phyloP scores from a whole-genome alignment of 2,113 vertebrate genomes.

The Porphyrio hochstetteri region DNA sequence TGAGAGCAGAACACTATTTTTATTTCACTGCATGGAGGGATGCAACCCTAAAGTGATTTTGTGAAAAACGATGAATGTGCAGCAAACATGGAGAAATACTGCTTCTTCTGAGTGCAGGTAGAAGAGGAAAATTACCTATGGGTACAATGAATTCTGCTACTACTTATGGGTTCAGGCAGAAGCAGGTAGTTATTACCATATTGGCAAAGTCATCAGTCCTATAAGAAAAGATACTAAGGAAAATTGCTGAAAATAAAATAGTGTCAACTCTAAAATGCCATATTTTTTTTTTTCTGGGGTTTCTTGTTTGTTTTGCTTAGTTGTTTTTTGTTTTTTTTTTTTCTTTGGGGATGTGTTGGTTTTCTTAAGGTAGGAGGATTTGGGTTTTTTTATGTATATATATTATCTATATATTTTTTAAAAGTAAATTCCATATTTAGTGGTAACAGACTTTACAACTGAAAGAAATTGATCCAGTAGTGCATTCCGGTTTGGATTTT shows the following conservation, averaged over 20 bases:
- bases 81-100: slow-evolving; percentile 28
- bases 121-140: slow-evolving; percentile 43
- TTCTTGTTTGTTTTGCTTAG: background rate
- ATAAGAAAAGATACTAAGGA: background rate
- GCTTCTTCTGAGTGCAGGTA: background rate
- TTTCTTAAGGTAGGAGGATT: background rate
- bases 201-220: background rate
- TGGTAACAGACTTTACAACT: background rate
- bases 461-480: background rate
- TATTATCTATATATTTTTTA: background rate
- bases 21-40: background rate
- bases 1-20: slow-evolving; percentile 23
- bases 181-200: background rate
- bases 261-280: background rate
- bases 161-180: background rate
- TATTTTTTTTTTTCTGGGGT: background rate
- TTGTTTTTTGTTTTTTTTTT: too few relatives aligned
- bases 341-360: too few relatives aligned
- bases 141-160: slow-evolving; percentile 20
- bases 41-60: slow-evolving; percentile 45
- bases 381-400: background rate
- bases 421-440: background rate
- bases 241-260: background rate
- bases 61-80: slow-evolving; percentile 38
- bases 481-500: background rate